These are phyloP conservation scores for Tyto alba DNA, from an alignment of 2,113 vertebrate species.

Conservation along the genomic window DNA sequence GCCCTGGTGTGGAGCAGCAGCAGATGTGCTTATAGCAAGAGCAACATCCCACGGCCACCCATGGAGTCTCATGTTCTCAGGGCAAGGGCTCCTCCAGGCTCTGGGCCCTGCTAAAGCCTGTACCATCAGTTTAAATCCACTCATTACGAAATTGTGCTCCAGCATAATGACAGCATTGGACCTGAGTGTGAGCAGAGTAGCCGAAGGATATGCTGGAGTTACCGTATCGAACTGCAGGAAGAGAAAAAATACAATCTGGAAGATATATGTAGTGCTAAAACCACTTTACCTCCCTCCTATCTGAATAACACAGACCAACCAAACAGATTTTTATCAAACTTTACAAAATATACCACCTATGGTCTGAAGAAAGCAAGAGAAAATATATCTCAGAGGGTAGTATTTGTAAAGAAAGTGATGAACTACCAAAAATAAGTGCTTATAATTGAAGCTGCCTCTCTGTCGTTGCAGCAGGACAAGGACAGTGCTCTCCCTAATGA, in stretches of 20 bases:
- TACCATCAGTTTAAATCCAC: not conserved
- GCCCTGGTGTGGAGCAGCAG: accelerated
- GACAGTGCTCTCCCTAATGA: not conserved
- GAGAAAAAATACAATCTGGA: not conserved
- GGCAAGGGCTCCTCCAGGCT: not conserved
- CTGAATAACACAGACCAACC: not conserved
- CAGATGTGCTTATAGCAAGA: not conserved
- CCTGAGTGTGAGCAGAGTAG: not conserved
- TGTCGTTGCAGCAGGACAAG: not conserved
- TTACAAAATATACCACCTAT: not conserved
- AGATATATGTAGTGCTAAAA: not conserved
- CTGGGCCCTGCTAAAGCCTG: not conserved
- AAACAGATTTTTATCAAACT: not conserved
- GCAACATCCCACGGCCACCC: accelerated
- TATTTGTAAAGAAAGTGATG: not conserved
- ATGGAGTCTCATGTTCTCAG: not conserved
- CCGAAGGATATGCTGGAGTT: not conserved
- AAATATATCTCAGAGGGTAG: not conserved
- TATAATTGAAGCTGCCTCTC: not conserved
- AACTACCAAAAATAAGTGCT: not conserved
- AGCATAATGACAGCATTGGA: not conserved
- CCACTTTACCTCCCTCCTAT: not conserved
- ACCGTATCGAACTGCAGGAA: not conserved
- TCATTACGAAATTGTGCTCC: not conserved
- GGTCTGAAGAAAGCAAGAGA: not conserved